Conservation (phyloP, 2,888 invertebrate species). For the Unio delphinus region DNA sequence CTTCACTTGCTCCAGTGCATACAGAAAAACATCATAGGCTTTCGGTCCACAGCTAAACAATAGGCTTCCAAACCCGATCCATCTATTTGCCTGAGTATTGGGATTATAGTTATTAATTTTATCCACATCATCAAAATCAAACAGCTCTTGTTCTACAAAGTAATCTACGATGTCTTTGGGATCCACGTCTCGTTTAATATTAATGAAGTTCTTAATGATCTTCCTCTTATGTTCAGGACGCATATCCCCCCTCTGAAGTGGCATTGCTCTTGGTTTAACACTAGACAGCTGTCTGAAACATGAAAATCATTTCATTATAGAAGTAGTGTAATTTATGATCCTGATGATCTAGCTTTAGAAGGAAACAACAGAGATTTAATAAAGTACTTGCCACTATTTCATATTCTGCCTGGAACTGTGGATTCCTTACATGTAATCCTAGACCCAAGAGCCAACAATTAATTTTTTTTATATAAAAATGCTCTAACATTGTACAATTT, state of each 20-base stretch:
- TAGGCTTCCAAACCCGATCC: constrained; percentile 19
- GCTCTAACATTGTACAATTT: too few species aligned
- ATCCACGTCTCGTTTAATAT: constrained; percentile 26
- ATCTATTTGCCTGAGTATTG: constrained; percentile 27
- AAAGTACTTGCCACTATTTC: too few species aligned
- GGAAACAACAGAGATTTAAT: too few species aligned
- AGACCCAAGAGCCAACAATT: too few species aligned
- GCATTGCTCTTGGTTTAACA: constrained; percentile 8
- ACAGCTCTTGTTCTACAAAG: constrained; percentile 26
- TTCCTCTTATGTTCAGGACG: constrained; percentile 18
- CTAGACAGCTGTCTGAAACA: too few species aligned
- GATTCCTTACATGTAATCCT: too few species aligned
- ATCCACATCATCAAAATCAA: constrained; percentile 27
- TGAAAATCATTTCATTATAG: too few species aligned
- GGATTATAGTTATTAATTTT: constrained; percentile 28
- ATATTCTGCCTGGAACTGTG: too few species aligned
- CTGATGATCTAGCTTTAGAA: too few species aligned
- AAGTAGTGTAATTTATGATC: too few species aligned
- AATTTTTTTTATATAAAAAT: too few species aligned
- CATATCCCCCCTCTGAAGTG: constrained; percentile 24
- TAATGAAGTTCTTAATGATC: constrained; percentile 19
- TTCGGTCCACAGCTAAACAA: constrained; percentile 17
- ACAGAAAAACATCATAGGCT: constrained; percentile 29
- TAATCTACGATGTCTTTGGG: constrained; percentile 27
- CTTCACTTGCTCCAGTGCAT: constrained; percentile 14